Base-by-base conservation (phyloP, 2,888 invertebrate species). In the Campoplex nolae region DNA sequence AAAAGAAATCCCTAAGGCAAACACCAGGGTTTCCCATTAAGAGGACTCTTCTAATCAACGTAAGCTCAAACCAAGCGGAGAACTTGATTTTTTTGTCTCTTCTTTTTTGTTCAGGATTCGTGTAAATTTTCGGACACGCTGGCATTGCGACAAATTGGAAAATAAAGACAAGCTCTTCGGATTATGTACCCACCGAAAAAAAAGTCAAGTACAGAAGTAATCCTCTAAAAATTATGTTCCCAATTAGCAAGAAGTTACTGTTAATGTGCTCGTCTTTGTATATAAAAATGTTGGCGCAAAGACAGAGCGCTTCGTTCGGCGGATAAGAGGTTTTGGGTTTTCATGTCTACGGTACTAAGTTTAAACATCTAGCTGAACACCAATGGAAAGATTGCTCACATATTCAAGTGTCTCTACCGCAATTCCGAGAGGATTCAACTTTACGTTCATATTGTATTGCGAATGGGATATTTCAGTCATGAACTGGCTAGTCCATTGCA, bases 41-140 rank as follows among this genome's bases (percentile, higher is more conserved):
- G 56, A 38, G 73, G 23, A 74, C 54, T 74, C 54, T 56, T 54
- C 73, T 54, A 74, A 74, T 56, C 73, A 56, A 74, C 56, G 73
- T 38, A 35, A 71, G 71, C 51, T 32, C 48, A 35, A 71, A 32
- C 51, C 51, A 18, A 71, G 32, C 51, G 51, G 9, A 51, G 71
- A 71, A n/a, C 71, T 51, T 51, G 18, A 51, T 51, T 56, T 38
- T 54, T 73, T 74, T 62, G 6, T 35, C n/a, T 51, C 9, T 9
- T n/a, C 11, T 73, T 18, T 71, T 48, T 54, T 38, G 38, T 23
- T 35, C 11, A 38, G 23, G 35, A 38, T n/a, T 54, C 38, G 35
- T 54, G 73, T 56, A 56, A 74, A 56, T 23, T 74, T 73, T 38
- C 56, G 11, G n/a, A 74, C 6, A 74, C 56, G n/a, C 56, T 54